Percentiles rank a stretch among this genome's conserved stretches.
Conservation (phyloP, 1,140 invertebrate species). For the Eurytemora carolleeae region DNA sequence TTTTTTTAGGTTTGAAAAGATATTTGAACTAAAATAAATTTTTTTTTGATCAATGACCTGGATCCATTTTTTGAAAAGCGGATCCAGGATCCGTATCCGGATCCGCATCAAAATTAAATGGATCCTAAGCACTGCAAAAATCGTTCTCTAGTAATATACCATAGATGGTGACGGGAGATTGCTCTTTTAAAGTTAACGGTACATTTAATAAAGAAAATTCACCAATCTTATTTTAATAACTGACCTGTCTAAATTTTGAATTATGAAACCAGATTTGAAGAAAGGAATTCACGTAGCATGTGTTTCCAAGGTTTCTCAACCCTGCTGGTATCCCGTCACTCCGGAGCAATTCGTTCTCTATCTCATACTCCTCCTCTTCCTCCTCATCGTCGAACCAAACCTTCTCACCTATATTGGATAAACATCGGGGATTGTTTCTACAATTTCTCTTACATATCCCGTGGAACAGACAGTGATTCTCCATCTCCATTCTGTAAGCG, state of each 20-base stretch:
- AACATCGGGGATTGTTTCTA: constrained; percentile 41
- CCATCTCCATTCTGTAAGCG: constrained; percentile 6
- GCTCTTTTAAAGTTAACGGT: neutral
- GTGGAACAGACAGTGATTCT: neutral
- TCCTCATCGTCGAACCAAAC: constrained; percentile 14
- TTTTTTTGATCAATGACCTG: too few relatives aligned
- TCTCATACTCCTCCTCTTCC: constrained; percentile 14
- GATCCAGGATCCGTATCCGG: too few relatives aligned
- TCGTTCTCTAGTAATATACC: too few relatives aligned
- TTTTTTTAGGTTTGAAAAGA: too few relatives aligned
- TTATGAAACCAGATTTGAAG: constrained; percentile 54
- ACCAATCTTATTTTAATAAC: constrained; percentile 1
- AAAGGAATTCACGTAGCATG: constrained; percentile 50
- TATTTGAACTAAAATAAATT: too few relatives aligned
- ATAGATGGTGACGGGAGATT: neutral
- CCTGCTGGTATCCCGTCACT: constrained; percentile 35
- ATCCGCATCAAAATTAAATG: too few relatives aligned
- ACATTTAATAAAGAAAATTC: neutral
- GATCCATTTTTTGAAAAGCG: too few relatives aligned
- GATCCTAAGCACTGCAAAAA: too few relatives aligned
- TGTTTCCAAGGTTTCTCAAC: constrained; percentile 46
- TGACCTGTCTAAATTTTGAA: constrained; percentile 33
- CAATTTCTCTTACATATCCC: constrained; percentile 37
- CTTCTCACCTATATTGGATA: constrained; percentile 39
- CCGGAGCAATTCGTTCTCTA: constrained; percentile 19